A percentile compares a stretch with the other conserved stretches of the same genome.
phyloP scores from a whole-genome alignment of 2,888 invertebrate species.

The Scelioninae gen. 2 region DNA sequence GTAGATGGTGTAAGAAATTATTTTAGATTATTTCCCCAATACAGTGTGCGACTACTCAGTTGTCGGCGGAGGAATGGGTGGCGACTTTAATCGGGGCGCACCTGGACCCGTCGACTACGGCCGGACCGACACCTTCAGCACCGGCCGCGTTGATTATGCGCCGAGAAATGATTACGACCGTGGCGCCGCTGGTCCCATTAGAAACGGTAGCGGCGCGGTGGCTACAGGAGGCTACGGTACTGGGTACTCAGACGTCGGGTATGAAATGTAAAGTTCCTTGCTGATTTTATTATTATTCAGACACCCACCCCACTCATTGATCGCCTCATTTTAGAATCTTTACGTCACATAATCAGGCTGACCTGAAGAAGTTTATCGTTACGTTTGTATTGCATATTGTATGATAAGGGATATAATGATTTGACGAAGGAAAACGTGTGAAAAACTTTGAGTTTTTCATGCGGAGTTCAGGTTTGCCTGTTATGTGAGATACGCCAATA shows the following conservation, averaged over 20 bases:
- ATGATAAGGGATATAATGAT: no score
- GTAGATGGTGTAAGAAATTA: slow-evolving; percentile 46
- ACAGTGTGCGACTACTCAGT: slow-evolving; percentile 65
- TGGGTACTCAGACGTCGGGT: slow-evolving; percentile 73
- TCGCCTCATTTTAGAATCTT: not conserved
- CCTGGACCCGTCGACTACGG: slow-evolving; percentile 73
- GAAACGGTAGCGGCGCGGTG: slow-evolving; percentile 72
- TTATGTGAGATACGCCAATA: no score
- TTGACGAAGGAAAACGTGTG: no score
- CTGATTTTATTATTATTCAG: slow-evolving; percentile 42
- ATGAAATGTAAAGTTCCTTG: slow-evolving; percentile 61
- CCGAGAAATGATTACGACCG: slow-evolving; percentile 73
- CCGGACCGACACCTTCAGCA: slow-evolving; percentile 72
- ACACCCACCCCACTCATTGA: slow-evolving; percentile 9
- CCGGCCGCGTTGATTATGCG: slow-evolving; percentile 72
- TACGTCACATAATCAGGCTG: no score
- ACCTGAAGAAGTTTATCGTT: no score
- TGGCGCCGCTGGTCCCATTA: slow-evolving; percentile 72
- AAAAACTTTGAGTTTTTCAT: no score
- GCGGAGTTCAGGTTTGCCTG: no score
- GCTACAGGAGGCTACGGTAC: slow-evolving; percentile 72
- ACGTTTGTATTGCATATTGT: slow-evolving; percentile 5
- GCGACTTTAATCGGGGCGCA: slow-evolving; percentile 72
- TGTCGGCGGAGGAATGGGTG: slow-evolving; percentile 71
- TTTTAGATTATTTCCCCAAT: slow-evolving; percentile 57